Conservation (phyloP, 2,888 invertebrate species). For the Pristionchus arcanus region DNA sequence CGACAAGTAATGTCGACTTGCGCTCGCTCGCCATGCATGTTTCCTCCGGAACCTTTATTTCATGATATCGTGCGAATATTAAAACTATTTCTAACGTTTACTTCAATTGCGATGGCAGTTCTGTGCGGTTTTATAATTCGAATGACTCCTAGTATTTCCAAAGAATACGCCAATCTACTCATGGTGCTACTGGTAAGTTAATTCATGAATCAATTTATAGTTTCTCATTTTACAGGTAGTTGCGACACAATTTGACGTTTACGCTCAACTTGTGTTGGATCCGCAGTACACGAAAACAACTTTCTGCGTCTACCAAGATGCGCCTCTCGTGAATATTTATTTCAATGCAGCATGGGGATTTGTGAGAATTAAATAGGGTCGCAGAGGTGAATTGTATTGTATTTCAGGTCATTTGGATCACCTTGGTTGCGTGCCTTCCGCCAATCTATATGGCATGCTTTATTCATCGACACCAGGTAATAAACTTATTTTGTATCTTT, state of each 20-base stretch:
- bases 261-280: neutral
- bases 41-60: neutral
- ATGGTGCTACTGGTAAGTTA: neutral
- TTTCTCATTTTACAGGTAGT: neutral
- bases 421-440: neutral
- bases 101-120: neutral
- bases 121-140: neutral
- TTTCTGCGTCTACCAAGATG: neutral
- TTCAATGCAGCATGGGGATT: neutral
- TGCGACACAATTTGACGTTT: neutral
- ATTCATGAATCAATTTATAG: neutral
- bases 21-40: neutral
- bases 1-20: too few species aligned
- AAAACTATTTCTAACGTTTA: neutral
- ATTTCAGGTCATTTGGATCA: neutral
- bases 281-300: neutral
- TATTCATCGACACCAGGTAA: too few species aligned
- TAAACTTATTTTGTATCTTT: too few species aligned
- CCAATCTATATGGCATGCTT: neutral
- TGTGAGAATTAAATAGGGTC: neutral
- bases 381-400: too few species aligned
- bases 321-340: neutral
- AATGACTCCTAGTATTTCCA: neutral
- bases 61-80: neutral
- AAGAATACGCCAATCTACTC: neutral